Evolutionary conservation across 2,797 vertebrate species (phyloP).

Genomic region (Halcyon smyrnensis): DNA sequence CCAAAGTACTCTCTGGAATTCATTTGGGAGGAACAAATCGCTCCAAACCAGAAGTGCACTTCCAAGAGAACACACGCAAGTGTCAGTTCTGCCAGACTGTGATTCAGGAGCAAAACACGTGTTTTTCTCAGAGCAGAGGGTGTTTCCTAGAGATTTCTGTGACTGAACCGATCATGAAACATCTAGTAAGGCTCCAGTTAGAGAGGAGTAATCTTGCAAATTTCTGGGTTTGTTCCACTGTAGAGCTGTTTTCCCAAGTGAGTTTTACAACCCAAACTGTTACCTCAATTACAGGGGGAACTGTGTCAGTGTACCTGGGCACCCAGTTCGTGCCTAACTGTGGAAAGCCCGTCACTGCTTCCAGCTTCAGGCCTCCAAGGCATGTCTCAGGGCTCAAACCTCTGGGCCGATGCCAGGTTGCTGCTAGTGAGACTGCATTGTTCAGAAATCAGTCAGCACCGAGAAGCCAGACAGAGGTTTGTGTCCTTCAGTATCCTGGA

Average conservation of each 20-base stretch:
- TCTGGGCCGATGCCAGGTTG: background rate
- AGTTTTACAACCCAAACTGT: background rate
- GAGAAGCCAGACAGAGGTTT: background rate
- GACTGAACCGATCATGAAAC: background rate
- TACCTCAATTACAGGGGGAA: background rate
- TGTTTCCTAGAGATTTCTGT: slow-evolving; percentile 8
- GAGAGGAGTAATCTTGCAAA: background rate
- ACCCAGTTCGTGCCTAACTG: background rate
- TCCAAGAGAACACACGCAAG: background rate
- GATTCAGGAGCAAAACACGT: slow-evolving; percentile 46
- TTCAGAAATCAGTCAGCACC: background rate
- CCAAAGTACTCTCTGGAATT: background rate
- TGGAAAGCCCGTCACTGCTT: background rate
- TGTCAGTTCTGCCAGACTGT: background rate
- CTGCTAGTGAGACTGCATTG: background rate
- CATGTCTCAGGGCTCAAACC: background rate
- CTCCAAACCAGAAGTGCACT: background rate
- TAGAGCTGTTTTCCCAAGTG: background rate
- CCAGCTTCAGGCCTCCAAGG: background rate
- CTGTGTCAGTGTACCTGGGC: background rate
- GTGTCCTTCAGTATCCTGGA: background rate
- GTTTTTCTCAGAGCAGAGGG: background rate
- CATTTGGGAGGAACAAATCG: background rate
- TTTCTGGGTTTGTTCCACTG: background rate
- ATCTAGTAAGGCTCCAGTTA: background rate